Evolutionary conservation across 92 coral and sea anemone genomes (phyloP), one percentile per base, ranked within the genome.

Genomic region (Siderastrea siderea): DNA sequence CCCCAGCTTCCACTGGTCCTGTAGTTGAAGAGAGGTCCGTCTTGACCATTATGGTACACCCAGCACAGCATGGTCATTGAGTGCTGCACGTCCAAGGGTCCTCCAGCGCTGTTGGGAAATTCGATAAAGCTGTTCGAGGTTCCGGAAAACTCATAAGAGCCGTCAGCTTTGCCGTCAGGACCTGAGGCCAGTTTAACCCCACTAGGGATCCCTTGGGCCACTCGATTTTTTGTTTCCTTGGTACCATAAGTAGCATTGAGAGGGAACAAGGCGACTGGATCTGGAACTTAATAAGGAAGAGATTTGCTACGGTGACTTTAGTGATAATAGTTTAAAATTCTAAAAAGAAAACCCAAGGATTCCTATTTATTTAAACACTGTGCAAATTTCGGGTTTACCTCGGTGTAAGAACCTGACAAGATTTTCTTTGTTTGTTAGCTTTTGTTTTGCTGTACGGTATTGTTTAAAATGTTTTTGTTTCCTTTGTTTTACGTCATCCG

Each of bases 21-120:
- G 84, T 91, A 91, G 75, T 87, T 87, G 68, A 87, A 91, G 12
- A 91, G 67, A 7, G 94, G 94, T 17, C 94, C 91, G 45, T 69
- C 78, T 52, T 71, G 86, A 50, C 78, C 89, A 53, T 48, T 12
- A 3, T 75, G 84, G 49, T 5, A 70, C 45, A 88, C 67, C 60
- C 87, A 59, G 62, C 86, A 82, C 1, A 92, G 77, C 81, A 92
- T 46, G 4, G 89, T 84, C 48, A 92, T 92, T 1, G 92, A 83
- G 44, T 81, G 55, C 5, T 46, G 68, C 10, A 61, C 77, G 49
- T 92, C 94, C 70, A 92, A 71, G 1, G 51, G 49, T 13, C 93
- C 90, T 12, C 82, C 71, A 1, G 13, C 85, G 51, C 50, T 47
- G 55, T 92, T 92, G 6, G 89, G 89, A 58, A 92, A 77, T 64